These are phyloP conservation scores for Pomacea maculata DNA, from an alignment of 1,140 invertebrate genomes.

Conservation along the genomic window DNA sequence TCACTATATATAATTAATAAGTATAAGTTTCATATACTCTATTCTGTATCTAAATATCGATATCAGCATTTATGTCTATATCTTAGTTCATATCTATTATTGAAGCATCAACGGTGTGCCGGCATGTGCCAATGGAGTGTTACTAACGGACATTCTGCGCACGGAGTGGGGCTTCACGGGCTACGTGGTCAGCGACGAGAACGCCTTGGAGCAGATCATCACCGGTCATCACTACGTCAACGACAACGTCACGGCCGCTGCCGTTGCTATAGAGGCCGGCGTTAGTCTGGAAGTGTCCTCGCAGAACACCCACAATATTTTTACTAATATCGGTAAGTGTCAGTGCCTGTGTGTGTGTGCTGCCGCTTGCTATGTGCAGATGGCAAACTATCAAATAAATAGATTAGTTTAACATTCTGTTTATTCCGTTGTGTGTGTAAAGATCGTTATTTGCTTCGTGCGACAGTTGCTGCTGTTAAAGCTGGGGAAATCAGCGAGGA, in stretches of 20 bases:
- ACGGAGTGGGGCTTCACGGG: constrained; percentile 58
- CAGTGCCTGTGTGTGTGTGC: not conserved
- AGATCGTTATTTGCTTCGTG: constrained; percentile 7
- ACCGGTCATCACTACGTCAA: constrained; percentile 43
- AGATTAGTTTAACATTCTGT: too few relatives aligned
- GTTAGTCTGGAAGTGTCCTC: not conserved
- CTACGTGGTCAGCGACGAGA: constrained; percentile 61
- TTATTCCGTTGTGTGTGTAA: too few relatives aligned
- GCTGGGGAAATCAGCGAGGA: constrained; percentile 41
- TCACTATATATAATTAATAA: too few relatives aligned
- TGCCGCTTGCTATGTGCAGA: too few relatives aligned
- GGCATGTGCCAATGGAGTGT: constrained; percentile 56
- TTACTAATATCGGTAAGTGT: not conserved
- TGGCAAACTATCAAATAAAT: too few relatives aligned
- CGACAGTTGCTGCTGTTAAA: constrained; percentile 44
- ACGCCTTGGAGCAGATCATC: constrained; percentile 49
- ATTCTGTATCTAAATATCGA: too few relatives aligned
- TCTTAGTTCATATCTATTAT: not conserved
- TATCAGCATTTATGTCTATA: too few relatives aligned
- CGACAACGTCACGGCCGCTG: constrained; percentile 38
- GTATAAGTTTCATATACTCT: too few relatives aligned
- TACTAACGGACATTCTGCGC: constrained; percentile 56
- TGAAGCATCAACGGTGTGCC: constrained; percentile 60
- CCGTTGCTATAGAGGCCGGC: constrained; percentile 21
- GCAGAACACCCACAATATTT: not conserved